Evolutionary conservation across 1,140 invertebrate species (phyloP).

Genomic region (Monomorium pharaonis): DNA sequence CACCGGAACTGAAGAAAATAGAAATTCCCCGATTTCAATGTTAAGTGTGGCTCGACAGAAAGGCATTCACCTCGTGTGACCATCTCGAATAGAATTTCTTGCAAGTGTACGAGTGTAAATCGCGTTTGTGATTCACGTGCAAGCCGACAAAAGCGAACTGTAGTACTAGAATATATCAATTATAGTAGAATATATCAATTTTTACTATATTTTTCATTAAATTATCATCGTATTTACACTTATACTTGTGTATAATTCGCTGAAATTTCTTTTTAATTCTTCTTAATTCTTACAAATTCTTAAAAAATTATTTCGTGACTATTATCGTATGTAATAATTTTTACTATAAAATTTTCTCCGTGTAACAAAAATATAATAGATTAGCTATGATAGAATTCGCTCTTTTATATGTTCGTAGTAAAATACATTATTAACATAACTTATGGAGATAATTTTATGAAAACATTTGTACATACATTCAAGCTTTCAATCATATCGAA

Average conservation of each 20-base stretch:
- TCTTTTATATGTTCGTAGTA: background rate
- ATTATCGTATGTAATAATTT: no score
- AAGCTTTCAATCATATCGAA: constrained; percentile 43
- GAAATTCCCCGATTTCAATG: constrained; percentile 60
- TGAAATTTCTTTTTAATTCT: no score
- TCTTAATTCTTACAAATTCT: no score
- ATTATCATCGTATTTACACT: no score
- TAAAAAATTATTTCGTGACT: no score
- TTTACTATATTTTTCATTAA: no score
- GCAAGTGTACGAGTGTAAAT: background rate
- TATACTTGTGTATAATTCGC: no score
- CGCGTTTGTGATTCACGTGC: background rate
- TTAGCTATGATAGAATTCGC: background rate
- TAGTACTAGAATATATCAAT: no score
- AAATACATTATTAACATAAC: background rate
- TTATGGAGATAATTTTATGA: background rate
- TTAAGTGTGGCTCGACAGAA: constrained; percentile 13
- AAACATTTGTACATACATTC: background rate
- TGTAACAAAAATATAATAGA: background rate
- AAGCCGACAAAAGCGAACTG: constrained; percentile 5
- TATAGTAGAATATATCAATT: no score
- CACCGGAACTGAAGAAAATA: constrained; percentile 43
- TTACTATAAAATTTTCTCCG: no score
- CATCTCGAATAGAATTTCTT: constrained; percentile 6
- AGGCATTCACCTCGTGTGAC: constrained; percentile 15